Evolutionary conservation across 2,888 invertebrate species (phyloP).

Genomic region (Lithosia quadra): DNA sequence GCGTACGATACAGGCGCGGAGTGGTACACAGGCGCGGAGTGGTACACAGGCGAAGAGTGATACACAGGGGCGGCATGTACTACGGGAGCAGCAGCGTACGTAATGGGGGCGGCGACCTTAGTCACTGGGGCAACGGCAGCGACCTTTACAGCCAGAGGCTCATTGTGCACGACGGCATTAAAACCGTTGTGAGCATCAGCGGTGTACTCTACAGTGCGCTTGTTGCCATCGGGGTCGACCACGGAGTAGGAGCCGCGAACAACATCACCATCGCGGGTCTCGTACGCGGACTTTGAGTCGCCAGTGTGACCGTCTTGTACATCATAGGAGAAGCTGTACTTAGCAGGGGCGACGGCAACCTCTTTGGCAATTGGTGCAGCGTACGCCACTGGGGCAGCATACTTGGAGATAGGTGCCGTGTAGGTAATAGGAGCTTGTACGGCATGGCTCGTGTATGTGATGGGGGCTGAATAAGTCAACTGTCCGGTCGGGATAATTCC

Average conservation of each 20-base stretch:
- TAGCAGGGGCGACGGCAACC: conserved; percentile 65
- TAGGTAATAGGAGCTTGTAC: conserved; percentile 58
- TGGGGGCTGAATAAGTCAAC: conserved; percentile 56
- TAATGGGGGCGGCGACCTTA: conserved; percentile 49
- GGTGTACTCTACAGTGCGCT: conserved; percentile 83
- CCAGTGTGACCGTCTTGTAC: conserved; percentile 83
- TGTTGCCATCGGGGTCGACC: conserved; percentile 81
- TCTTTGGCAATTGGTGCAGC: conserved; percentile 60
- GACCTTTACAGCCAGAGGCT: conserved; percentile 66
- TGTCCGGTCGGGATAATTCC: conserved; percentile 62
- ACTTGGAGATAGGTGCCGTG: conserved; percentile 51
- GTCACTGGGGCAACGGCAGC: conserved; percentile 59
- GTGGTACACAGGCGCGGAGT: conserved; percentile 50
- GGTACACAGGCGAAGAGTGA: conserved; percentile 52
- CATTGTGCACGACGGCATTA: conserved; percentile 83
- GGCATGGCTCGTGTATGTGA: conserved; percentile 52
- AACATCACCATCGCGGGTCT: conserved; percentile 81
- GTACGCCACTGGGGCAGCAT: conserved; percentile 65
- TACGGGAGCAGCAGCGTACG: conserved; percentile 52
- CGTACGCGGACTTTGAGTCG: conserved; percentile 81
- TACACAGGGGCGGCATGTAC: conserved; percentile 40
- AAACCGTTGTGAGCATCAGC: conserved; percentile 83
- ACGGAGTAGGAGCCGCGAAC: conserved; percentile 84
- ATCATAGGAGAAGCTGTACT: conserved; percentile 80
- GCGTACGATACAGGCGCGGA: conserved; percentile 44